These are phyloP conservation scores for Salpingus planirostris DNA, from an alignment of 2,888 invertebrate species.

Conservation along the genomic window DNA sequence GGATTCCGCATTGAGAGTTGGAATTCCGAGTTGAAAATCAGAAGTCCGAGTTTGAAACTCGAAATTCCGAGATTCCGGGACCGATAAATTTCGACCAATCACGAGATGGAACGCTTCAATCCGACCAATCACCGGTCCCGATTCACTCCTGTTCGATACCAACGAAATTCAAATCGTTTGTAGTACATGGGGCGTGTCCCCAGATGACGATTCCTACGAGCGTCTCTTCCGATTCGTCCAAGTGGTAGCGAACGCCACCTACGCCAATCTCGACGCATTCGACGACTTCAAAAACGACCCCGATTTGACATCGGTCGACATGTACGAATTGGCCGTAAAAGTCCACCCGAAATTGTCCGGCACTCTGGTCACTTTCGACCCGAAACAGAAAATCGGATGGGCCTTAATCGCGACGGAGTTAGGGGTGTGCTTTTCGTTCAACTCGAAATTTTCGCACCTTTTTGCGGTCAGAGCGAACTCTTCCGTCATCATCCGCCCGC, in stretches of 20 bases:
- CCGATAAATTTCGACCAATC: too few species aligned
- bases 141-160: too few species aligned
- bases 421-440: slow-evolving; percentile 56
- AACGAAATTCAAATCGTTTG: too few species aligned
- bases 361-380: slow-evolving; percentile 44
- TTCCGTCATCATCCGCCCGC: not conserved
- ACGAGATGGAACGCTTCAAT: too few species aligned
- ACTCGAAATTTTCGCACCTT: slow-evolving; percentile 48
- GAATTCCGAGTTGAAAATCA: too few species aligned
- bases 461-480: slow-evolving; percentile 32
- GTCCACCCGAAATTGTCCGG: slow-evolving; percentile 43
- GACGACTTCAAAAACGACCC: slow-evolving; percentile 39
- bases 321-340: slow-evolving; percentile 42
- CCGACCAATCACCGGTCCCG: too few species aligned
- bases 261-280: slow-evolving; percentile 37
- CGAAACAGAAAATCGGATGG: slow-evolving; percentile 37
- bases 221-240: slow-evolving; percentile 44
- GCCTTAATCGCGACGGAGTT: slow-evolving; percentile 54
- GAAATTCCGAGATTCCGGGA: too few species aligned
- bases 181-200: slow-evolving; percentile 41
- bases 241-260: slow-evolving; percentile 43
- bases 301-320: slow-evolving; percentile 39
- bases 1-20: too few species aligned
- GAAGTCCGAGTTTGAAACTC: too few species aligned
- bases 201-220: slow-evolving; percentile 38